Percentiles rank a stretch among this genome's conserved stretches.
phyloP scores from a whole-genome alignment of 2,888 invertebrate genomes.

The Apodemia zela region DNA sequence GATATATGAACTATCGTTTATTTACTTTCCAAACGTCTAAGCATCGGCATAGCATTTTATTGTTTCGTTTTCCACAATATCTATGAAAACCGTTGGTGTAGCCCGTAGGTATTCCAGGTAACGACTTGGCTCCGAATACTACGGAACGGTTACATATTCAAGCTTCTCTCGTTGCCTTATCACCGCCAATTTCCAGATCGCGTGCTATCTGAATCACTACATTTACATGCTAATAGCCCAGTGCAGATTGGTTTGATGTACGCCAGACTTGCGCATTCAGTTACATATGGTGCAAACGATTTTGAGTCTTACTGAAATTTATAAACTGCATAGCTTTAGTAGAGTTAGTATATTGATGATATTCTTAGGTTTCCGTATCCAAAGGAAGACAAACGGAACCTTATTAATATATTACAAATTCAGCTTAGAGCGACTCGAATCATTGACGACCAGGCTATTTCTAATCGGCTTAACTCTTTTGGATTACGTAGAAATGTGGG shows the following conservation, averaged over 20 bases:
- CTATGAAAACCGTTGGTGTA: not conserved
- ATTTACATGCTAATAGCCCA: constrained; percentile 34
- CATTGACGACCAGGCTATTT: no score
- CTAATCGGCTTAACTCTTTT: no score
- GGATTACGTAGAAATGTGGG: no score
- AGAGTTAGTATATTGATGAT: no score
- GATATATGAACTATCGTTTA: no score
- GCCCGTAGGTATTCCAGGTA: not conserved
- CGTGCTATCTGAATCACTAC: constrained; percentile 24
- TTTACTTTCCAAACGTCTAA: no score
- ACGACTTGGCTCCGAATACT: not conserved
- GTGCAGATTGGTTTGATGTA: constrained; percentile 26
- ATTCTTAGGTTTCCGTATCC: no score
- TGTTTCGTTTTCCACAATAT: not conserved
- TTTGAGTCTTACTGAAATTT: not conserved
- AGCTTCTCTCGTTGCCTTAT: constrained; percentile 9
- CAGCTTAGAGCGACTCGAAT: no score
- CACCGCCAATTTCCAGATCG: constrained; percentile 16
- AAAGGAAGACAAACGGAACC: no score
- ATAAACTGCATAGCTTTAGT: no score
- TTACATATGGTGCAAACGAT: not conserved
- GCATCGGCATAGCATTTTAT: no score
- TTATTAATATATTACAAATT: no score
- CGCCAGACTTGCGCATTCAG: constrained; percentile 8
- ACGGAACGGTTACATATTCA: not conserved